Percentiles rank a stretch among this genome's conserved stretches.
These are phyloP conservation scores for Hozukius guyotensis DNA, from an alignment of 2,797 vertebrate species.

Conservation along the genomic window DNA sequence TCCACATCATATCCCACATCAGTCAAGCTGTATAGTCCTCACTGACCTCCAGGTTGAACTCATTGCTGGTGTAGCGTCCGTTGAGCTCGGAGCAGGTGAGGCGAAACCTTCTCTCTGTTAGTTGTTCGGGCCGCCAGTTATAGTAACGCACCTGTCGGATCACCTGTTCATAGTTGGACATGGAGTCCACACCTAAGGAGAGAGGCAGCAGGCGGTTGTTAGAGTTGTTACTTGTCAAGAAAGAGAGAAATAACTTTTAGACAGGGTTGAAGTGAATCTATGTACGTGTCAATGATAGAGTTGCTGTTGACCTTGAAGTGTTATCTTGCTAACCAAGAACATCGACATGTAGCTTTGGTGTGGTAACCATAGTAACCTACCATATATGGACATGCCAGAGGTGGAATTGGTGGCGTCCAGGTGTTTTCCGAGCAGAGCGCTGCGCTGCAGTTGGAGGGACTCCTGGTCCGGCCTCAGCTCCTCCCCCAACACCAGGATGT, in stretches of 20 bases:
- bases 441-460: slow-evolving; percentile 88
- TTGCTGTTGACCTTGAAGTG: background rate
- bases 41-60: slow-evolving; percentile 93
- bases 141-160: slow-evolving; percentile 89
- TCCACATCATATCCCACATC: background rate
- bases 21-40: background rate
- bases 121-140: slow-evolving; percentile 80
- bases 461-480: slow-evolving; percentile 89
- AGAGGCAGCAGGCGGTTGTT: background rate
- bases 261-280: background rate
- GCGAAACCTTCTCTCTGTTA: slow-evolving; percentile 86
- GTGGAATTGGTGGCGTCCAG: slow-evolving; percentile 95
- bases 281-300: background rate
- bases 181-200: slow-evolving; percentile 91
- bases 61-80: slow-evolving; percentile 94
- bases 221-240: background rate
- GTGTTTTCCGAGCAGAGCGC: slow-evolving; percentile 88
- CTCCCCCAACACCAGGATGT: slow-evolving; percentile 90
- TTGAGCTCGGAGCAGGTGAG: slow-evolving; percentile 96
- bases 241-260: background rate
- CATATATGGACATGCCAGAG: slow-evolving; percentile 95
- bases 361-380: slow-evolving; percentile 73
- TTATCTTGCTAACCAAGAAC: slow-evolving; percentile 57
- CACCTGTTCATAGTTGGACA: slow-evolving; percentile 93
- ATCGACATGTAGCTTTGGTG: slow-evolving; percentile 78